Conservation (phyloP, 2,797 vertebrate genomes). For the Hemibagrus guttatus region DNA sequence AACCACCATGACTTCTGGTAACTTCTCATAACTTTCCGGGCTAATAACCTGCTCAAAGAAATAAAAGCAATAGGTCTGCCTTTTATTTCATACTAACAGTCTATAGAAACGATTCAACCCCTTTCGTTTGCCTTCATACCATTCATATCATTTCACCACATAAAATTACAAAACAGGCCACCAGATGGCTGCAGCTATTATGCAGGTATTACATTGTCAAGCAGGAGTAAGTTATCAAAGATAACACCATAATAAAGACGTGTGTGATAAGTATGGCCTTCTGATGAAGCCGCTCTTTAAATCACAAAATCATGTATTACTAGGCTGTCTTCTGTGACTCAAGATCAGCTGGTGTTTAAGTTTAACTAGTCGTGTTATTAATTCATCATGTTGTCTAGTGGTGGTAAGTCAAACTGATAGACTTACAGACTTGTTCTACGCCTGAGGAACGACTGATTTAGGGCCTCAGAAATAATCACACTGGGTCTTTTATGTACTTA, state of each 20-base stretch:
- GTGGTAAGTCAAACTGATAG: background rate
- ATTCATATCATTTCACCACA: background rate
- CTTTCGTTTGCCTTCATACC: background rate
- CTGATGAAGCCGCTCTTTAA: background rate
- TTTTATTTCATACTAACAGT: background rate
- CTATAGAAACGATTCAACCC: background rate
- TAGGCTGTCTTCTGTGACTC: no score
- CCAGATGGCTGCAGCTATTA: conserved; percentile 12
- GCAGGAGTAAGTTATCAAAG: background rate
- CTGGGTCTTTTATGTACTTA: no score
- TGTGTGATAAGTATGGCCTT: background rate
- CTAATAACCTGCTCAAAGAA: background rate
- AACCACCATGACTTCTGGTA: background rate
- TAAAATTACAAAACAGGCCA: conserved; percentile 1
- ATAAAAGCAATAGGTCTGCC: background rate
- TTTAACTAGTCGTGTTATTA: background rate
- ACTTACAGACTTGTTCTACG: background rate
- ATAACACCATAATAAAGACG: no score
- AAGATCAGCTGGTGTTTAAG: background rate
- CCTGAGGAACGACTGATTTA: background rate
- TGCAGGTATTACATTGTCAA: background rate
- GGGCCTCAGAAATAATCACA: background rate
- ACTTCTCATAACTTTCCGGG: background rate
- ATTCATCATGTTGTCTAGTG: background rate
- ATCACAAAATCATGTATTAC: no score